Evolutionary conservation across 1,140 invertebrate genomes (phyloP).

Genomic region (Streblospio benedicti): DNA sequence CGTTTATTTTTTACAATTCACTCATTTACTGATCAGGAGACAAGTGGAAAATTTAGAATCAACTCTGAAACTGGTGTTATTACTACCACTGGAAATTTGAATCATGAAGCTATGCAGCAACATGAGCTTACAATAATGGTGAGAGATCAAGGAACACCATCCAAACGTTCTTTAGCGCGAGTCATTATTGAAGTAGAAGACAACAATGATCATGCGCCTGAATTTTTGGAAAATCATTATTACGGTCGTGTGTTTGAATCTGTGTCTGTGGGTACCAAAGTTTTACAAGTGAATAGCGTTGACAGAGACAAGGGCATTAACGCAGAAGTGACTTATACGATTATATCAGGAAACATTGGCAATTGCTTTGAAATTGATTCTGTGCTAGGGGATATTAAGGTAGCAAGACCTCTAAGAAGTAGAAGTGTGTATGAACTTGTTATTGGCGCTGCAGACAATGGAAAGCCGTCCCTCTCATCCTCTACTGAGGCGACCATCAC

Average conservation of each 20-base stretch:
- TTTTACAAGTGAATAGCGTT: slow-evolving; percentile 62
- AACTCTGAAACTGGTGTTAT: slow-evolving; percentile 49
- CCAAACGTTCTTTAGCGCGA: slow-evolving; percentile 73
- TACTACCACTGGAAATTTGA: slow-evolving; percentile 60
- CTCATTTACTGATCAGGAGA: slow-evolving; percentile 62
- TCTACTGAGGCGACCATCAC: slow-evolving; percentile 75
- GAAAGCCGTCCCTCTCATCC: slow-evolving; percentile 62
- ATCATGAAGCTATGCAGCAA: slow-evolving; percentile 69
- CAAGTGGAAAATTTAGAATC: slow-evolving; percentile 59
- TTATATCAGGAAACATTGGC: slow-evolving; percentile 74
- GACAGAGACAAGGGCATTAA: slow-evolving; percentile 76
- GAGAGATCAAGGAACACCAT: slow-evolving; percentile 75
- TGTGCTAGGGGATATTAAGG: slow-evolving; percentile 63
- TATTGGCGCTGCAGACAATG: slow-evolving; percentile 72
- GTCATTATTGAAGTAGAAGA: slow-evolving; percentile 73
- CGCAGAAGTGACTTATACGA: slow-evolving; percentile 68
- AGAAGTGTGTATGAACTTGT: slow-evolving; percentile 72
- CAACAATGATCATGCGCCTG: slow-evolving; percentile 80
- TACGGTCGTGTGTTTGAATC: slow-evolving; percentile 39
- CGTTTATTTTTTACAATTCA: slow-evolving; percentile 59
- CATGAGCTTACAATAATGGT: slow-evolving; percentile 84
- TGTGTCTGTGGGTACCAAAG: slow-evolving; percentile 40
- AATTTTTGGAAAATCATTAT: slow-evolving; percentile 60
- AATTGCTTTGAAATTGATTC: slow-evolving; percentile 72
- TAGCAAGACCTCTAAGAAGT: slow-evolving; percentile 67